These are phyloP conservation scores for Torymus tubicola DNA, from an alignment of 2,888 invertebrate species.

Conservation along the genomic window DNA sequence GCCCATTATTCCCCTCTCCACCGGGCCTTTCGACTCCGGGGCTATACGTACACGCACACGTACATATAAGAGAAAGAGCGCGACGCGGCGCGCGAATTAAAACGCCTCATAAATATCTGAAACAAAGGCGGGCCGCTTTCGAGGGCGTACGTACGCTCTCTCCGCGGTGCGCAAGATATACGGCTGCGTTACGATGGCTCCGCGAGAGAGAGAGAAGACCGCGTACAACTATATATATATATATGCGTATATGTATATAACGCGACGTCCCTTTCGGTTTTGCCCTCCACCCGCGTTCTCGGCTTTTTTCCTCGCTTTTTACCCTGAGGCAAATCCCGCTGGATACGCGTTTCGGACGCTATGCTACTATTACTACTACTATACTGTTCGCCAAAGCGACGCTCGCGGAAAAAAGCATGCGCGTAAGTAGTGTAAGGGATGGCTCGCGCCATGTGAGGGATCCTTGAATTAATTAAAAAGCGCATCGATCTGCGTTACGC, in stretches of 20 bases:
- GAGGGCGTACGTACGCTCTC: slow-evolving; percentile 71
- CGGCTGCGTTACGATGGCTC: slow-evolving; percentile 60
- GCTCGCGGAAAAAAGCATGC: too few relatives aligned
- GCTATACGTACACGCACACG: slow-evolving; percentile 59
- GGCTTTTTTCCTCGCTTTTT: neutral
- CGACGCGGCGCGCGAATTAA: slow-evolving; percentile 76
- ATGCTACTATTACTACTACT: too few relatives aligned
- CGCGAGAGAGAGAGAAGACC: slow-evolving; percentile 1
- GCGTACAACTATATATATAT: too few relatives aligned
- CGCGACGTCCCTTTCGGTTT: slow-evolving; percentile 11
- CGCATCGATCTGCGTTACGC: slow-evolving; percentile 24
- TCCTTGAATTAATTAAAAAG: slow-evolving; percentile 47
- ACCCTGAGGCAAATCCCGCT: slow-evolving; percentile 28
- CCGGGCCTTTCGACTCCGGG: slow-evolving; percentile 59
- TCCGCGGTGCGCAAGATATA: slow-evolving; percentile 68
- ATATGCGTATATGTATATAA: too few relatives aligned
- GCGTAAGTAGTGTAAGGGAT: too few relatives aligned
- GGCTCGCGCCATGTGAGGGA: neutral
- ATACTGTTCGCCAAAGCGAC: too few relatives aligned
- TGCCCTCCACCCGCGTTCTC: neutral
- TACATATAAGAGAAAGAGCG: slow-evolving; percentile 48
- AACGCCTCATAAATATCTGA: slow-evolving; percentile 77
- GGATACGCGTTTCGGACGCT: slow-evolving; percentile 37
- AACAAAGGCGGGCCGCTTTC: slow-evolving; percentile 76
- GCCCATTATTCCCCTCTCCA: slow-evolving; percentile 72